phyloP scores from a whole-genome alignment of 2,888 invertebrate genomes.

The Chaitophorus viminalis region DNA sequence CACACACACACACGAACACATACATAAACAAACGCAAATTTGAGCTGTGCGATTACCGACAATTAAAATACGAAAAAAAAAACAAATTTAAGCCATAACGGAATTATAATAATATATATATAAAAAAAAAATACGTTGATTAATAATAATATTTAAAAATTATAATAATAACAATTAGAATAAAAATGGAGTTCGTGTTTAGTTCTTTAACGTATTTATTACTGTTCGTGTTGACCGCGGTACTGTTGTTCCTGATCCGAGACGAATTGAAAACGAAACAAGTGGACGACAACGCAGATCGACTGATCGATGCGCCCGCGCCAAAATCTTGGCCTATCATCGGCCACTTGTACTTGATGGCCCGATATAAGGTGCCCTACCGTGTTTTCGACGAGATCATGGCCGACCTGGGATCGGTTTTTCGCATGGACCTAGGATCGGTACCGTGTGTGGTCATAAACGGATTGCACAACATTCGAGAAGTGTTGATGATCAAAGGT shows the following conservation, averaged over 20 bases:
- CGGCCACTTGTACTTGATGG: constrained; percentile 72
- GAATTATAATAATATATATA: background rate
- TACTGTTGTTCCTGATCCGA: constrained; percentile 48
- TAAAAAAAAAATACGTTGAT: background rate
- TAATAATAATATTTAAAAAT: too few species aligned
- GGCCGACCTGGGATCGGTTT: constrained; percentile 70
- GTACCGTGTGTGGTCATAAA: constrained; percentile 72
- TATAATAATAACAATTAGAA: too few species aligned
- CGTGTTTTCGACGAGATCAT: constrained; percentile 72
- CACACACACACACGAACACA: background rate
- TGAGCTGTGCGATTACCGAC: constrained; percentile 30
- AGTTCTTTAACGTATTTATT: constrained; percentile 56
- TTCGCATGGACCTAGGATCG: constrained; percentile 71
- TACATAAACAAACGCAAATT: too few species aligned
- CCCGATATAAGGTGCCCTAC: constrained; percentile 73
- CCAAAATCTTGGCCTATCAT: constrained; percentile 72
- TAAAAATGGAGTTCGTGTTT: constrained; percentile 52
- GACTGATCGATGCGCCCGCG: constrained; percentile 51
- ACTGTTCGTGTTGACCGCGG: constrained; percentile 45
- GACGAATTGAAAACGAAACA: constrained; percentile 56
- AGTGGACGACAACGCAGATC: constrained; percentile 3
- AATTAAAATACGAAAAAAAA: background rate
- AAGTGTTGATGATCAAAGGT: constrained; percentile 72
- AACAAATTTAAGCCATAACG: background rate
- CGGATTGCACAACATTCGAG: constrained; percentile 72